phyloP scores from a whole-genome alignment of 2,888 invertebrate species.

The Clistopyga incitator region DNA sequence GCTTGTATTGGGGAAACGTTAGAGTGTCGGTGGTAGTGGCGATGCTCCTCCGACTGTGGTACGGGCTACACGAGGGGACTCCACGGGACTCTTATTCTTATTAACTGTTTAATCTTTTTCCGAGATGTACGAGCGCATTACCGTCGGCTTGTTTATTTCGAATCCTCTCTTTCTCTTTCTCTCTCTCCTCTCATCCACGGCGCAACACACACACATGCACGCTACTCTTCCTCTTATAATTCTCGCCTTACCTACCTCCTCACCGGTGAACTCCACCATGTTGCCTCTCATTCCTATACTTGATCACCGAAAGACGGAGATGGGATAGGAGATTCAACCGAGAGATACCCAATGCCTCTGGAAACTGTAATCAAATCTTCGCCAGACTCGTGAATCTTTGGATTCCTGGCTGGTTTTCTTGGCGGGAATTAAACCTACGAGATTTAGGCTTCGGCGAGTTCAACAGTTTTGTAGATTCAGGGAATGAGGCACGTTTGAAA shows the following conservation, averaged over 20 bases:
- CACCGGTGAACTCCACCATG: conserved; percentile 27
- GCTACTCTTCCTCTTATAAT: conserved; percentile 52
- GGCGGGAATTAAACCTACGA: conserved; percentile 32
- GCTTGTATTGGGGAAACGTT: conserved; percentile 53
- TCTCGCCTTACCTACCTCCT: conserved; percentile 54
- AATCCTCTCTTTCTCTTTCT: conserved; percentile 62
- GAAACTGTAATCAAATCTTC: conserved; percentile 49
- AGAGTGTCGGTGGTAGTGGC: conserved; percentile 39
- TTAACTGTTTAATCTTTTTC: conserved; percentile 84
- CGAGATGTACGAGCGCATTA: conserved; percentile 83
- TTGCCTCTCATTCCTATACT: conserved; percentile 43
- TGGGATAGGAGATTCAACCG: conserved; percentile 45
- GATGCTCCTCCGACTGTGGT: conserved; percentile 32
- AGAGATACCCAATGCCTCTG: conserved; percentile 47
- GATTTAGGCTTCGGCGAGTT: conserved; percentile 1
- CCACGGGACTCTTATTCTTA: conserved; percentile 84
- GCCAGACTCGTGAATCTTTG: conserved; percentile 56
- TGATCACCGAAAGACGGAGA: conserved; percentile 52
- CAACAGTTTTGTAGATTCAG: no score
- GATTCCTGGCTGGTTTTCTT: conserved; percentile 4
- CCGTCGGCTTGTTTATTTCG: conserved; percentile 82
- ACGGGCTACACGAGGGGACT: conserved; percentile 67
- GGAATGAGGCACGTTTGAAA: no score
- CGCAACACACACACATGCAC: conserved; percentile 3
- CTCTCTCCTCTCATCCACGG: no score